phyloP scores from a whole-genome alignment of 2,888 invertebrate genomes.

The Crioceris asparagi region DNA sequence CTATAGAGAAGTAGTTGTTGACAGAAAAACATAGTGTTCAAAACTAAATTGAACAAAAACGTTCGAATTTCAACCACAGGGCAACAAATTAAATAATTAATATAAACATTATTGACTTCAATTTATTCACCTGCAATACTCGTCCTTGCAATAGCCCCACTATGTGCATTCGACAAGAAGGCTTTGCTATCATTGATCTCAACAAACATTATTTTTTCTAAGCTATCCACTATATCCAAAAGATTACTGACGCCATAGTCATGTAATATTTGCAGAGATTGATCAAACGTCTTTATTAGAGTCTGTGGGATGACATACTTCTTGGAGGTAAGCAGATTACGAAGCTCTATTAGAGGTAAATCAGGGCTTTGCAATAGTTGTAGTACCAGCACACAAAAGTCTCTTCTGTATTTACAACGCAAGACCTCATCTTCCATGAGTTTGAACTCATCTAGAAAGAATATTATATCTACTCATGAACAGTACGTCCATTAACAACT shows the following conservation, averaged over 20 bases:
- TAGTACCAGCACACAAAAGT: slow-evolving; percentile 70
- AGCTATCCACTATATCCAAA: slow-evolving; percentile 31
- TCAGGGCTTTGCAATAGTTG: slow-evolving; percentile 77
- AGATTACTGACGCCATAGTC: slow-evolving; percentile 41
- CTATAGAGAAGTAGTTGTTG: too few relatives aligned
- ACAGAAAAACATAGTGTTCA: too few relatives aligned
- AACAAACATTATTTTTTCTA: slow-evolving; percentile 24
- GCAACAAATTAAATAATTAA: too few relatives aligned
- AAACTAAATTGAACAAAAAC: too few relatives aligned
- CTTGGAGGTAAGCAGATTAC: slow-evolving; percentile 51
- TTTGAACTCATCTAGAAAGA: slow-evolving; percentile 42
- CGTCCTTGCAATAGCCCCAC: slow-evolving; percentile 44
- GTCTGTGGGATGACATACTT: slow-evolving; percentile 47
- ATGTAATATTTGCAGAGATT: slow-evolving; percentile 46
- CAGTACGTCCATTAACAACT: slow-evolving; percentile 8
- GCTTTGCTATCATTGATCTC: slow-evolving; percentile 13
- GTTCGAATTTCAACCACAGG: too few relatives aligned
- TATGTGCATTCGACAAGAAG: slow-evolving; percentile 8
- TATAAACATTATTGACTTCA: too few relatives aligned
- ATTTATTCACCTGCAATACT: slow-evolving; percentile 52
- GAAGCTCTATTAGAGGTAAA: slow-evolving; percentile 58
- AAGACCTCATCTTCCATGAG: slow-evolving; percentile 39
- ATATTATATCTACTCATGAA: not conserved
- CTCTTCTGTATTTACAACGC: slow-evolving; percentile 54
- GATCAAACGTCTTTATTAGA: slow-evolving; percentile 50